Evolutionary conservation across 2,113 vertebrate genomes (phyloP), one percentile per base, ranked within the genome.

Genomic region (Typhlomys cinereus): DNA sequence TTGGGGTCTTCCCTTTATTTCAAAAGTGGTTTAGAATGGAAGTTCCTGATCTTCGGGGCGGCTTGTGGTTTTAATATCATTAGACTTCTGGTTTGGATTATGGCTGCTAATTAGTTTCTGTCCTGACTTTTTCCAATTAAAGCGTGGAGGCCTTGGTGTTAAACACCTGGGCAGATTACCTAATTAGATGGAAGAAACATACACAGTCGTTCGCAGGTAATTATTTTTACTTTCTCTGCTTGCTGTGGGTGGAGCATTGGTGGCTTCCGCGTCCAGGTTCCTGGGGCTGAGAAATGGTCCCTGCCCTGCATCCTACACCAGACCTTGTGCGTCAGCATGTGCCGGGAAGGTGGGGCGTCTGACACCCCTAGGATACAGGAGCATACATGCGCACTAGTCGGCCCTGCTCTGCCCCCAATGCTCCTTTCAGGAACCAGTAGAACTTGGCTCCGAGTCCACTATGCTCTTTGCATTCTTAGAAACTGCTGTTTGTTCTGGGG

Each of bases 41-140:
- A 76, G 75, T 70, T 94, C 92, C 89, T 54, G 73, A 75, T 94
- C 89, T 85, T 94, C 34, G 11, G n/a, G 90, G 87, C 84, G 89
- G 95, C 93, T 87, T 93, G 95, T 91, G 92, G 95, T 90, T 92
- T 93, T 98, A 97, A 97, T 97, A 96, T 96, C 91, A 96, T 97
- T 97, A 98, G 96, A 95, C 96, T 95, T 97, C 97, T 97, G 96
- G 97, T 97, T 98, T 97, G 97, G 96, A 97, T 98, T 96, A 98
- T 96, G 93, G 89, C 93, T 96, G 92, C 95, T 98, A 98, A 98
- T 98, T 98, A 97, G 97, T 97, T 97, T 97, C 96, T 97, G 93
- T 96, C 93, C 96, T 97, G 97, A 96, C 97, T 98, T 98, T 96
- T 94, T 97, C 96, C 97, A 98, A 98, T 98, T 98, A 98, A 97